phyloP scores from a whole-genome alignment of 2,888 invertebrate species.

The Patella depressa region DNA sequence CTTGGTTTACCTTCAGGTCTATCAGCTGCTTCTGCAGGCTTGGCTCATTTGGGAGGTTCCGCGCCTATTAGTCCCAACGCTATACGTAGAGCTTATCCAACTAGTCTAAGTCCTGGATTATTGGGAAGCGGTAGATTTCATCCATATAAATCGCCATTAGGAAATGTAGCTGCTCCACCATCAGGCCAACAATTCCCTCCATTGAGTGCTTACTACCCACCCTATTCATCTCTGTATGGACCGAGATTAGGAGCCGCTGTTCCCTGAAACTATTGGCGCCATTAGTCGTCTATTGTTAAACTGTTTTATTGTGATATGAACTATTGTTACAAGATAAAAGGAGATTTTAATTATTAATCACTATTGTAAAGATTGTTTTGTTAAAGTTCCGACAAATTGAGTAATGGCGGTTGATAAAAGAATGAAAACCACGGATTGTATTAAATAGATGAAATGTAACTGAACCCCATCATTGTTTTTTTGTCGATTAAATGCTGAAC shows the following conservation, averaged over 20 bases:
- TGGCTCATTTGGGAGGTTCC: conserved; percentile 15
- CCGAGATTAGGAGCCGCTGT: conserved; percentile 68
- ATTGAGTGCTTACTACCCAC: conserved; percentile 76
- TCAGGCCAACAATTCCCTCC: conserved; percentile 77
- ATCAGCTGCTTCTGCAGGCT: conserved; percentile 45
- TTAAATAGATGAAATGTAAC: no score
- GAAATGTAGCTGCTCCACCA: conserved; percentile 73
- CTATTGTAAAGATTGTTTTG: no score
- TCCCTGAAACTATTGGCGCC: not conserved
- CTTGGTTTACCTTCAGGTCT: conserved; percentile 44
- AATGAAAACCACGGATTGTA: no score
- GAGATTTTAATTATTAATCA: no score
- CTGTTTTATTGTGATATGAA: no score
- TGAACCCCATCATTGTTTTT: no score
- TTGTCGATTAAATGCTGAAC: no score
- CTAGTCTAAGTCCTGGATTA: conserved; percentile 79
- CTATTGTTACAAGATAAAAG: no score
- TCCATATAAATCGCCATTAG: conserved; percentile 85
- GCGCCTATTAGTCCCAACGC: conserved; percentile 76
- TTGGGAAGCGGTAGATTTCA: conserved; percentile 90
- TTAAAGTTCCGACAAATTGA: no score
- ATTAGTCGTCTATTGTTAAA: no score
- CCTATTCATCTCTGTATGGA: conserved; percentile 88
- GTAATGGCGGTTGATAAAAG: no score
- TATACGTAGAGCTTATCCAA: conserved; percentile 84